Evolutionary conservation across 2,113 vertebrate genomes (phyloP), one percentile per base, ranked within the genome.

Genomic region (Myocastor coypus): DNA sequence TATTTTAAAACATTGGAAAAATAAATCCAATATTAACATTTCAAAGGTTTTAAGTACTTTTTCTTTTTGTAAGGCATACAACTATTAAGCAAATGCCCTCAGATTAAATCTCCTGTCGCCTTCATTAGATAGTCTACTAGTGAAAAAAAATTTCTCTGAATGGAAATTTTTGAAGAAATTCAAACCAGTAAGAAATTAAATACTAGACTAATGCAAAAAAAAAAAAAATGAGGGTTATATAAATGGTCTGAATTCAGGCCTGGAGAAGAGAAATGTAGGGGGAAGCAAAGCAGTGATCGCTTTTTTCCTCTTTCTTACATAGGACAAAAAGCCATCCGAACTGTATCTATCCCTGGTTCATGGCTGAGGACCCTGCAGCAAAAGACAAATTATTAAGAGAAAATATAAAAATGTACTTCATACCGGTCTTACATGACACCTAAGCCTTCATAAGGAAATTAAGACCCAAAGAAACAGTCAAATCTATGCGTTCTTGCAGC

Each of bases 161-260:
- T 8, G 34, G 42, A 87, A 75, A 75, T 57, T 92, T n/a, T 14
- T 40, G 3, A 26, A 46, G 78, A 89, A 88, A 87, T 52, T 77
- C 28, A 88, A 73, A 83, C 40, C 57, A 57, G 17, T 32, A 71
- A 82, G 92, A 71, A 87, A 68, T 80, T 66, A 63, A 64, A 95
- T 57, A 64, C 37, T 73, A 73, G 46, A 71, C 26, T 91, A 69
- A 89, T 85, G 91, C 85, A 75, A 75, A 75, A 75, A 80, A 95
- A 75, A 75, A 75, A 75, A 80, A 95, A 68, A n/a, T 94, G 69
- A 89, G 34, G 34, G 61, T 57, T 78, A 24, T 40, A 5, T 7
- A 87, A 52, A 24, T 68, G 32, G 37, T 93, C 59, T 75, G 24
- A 75, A 68, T 46, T 61, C 34, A 32, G 63, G 30, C 75, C 68